Base-by-base conservation (phyloP, 2,888 invertebrate species). In the Dysmachus trigonus region DNA sequence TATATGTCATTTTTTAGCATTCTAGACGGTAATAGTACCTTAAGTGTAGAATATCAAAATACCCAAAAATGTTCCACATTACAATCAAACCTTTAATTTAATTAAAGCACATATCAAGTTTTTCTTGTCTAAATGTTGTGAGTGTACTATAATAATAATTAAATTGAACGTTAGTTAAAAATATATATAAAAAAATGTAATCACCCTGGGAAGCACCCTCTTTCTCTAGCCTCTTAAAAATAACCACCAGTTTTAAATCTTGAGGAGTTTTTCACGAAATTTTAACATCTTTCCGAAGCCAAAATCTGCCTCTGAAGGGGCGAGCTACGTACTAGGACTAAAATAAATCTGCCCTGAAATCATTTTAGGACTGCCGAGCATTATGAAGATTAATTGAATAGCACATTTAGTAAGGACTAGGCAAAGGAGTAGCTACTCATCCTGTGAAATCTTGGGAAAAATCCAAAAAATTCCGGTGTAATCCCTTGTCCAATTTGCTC, bases 361-460 rank as follows among this genome's bases (percentile, higher is more conserved):
- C 18, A 79, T 79, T 51, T 79, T 51, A 31, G 47, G 41, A 79
- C 51, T 79, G 79, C 30, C 41, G 31, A 51, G 79, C 51, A 79
- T 47, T 47, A 79, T 47, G 13, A 51, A 79, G 79, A 79, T 79
- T 79, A 79, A 79, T 79, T 47, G 79, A 79, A 79, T 79, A 79
- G 47, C 31, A 51, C 79, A 79, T 27, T 79, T 79, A 31, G 79
- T 47, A 47, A 79, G 27, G 31, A 51, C 51, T 22, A 51, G 51
- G 22, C 8, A 62, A 41, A 79, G 79, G 51, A 51, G 79, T 79
- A 22, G 62, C 62, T 51, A 7, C 51, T 79, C 22, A 13, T 51
- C 22, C 27, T 22, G n/a, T n/a, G 2, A 30, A 79, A 79, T 79
- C 51, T 47, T 62, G 62, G 27, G 38, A 41, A 62, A n/a, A 62